Percentiles rank a stretch among this genome's conserved stretches.
Conservation (phyloP, 2,888 invertebrate genomes). For the Acanthacorydalis orientalis region DNA sequence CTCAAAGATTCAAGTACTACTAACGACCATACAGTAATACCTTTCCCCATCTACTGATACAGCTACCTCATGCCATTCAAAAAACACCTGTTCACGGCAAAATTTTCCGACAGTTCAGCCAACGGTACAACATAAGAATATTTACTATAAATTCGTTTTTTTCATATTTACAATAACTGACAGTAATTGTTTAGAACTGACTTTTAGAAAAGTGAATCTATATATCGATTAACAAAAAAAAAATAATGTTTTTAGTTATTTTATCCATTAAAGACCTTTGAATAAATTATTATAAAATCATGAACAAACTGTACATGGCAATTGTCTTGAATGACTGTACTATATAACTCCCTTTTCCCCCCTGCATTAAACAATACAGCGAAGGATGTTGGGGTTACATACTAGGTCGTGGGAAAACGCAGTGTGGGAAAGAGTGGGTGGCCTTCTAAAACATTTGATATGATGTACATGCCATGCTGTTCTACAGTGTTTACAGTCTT, state of each 20-base stretch:
- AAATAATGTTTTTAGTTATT: background rate
- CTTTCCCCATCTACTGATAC: background rate
- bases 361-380: constrained; percentile 11
- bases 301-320: background rate
- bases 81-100: constrained; percentile 62
- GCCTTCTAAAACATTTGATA: constrained; percentile 42
- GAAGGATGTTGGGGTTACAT: constrained; percentile 59
- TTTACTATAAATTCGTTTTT: background rate
- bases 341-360: constrained; percentile 4
- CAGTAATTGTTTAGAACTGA: background rate
- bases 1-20: too few relatives aligned
- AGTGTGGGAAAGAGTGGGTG: constrained; percentile 72
- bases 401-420: constrained; percentile 64
- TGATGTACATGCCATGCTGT: constrained; percentile 6
- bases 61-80: constrained; percentile 44
- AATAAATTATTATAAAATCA: background rate
- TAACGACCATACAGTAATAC: too few relatives aligned
- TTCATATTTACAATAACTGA: too few relatives aligned
- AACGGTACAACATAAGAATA: constrained; percentile 18
- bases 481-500: too few relatives aligned
- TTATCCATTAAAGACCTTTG: background rate
- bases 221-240: background rate
- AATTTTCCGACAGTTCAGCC: constrained; percentile 52
- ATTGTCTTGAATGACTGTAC: background rate
- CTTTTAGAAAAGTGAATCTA: background rate